phyloP scores from a whole-genome alignment of 2,797 vertebrate genomes.

The Danionella dracula region DNA sequence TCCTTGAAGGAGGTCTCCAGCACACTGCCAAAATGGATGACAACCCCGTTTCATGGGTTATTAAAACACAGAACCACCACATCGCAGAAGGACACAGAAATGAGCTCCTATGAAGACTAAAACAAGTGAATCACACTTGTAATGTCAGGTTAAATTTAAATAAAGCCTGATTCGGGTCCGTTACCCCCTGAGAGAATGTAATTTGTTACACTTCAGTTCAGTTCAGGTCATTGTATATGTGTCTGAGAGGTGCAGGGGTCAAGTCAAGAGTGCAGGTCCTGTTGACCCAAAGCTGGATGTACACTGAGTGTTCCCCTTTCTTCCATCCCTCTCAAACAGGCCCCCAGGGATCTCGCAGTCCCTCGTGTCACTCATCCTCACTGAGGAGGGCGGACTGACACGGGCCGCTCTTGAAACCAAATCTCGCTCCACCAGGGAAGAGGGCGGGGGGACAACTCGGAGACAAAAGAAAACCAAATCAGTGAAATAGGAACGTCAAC shows the following conservation, averaged over 20 bases:
- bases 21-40: slow-evolving; percentile 22
- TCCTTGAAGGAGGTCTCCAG: slow-evolving; percentile 35
- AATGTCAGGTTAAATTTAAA: slow-evolving; percentile 2
- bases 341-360: slow-evolving; percentile 54
- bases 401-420: slow-evolving; percentile 35
- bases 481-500: background rate
- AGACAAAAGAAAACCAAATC: background rate
- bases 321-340: slow-evolving; percentile 47
- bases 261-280: slow-evolving; percentile 51
- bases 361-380: slow-evolving; percentile 58
- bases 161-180: slow-evolving; percentile 14
- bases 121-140: background rate
- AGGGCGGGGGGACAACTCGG: background rate
- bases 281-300: slow-evolving; percentile 46
- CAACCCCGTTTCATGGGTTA: slow-evolving; percentile 30
- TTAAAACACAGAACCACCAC: slow-evolving; percentile 4
- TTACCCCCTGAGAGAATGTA: slow-evolving; percentile 33
- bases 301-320: slow-evolving; percentile 48
- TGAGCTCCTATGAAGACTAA: background rate
- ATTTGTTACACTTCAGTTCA: slow-evolving; percentile 51
- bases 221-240: slow-evolving; percentile 52
- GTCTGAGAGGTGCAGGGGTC: slow-evolving; percentile 46
- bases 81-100: background rate
- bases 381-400: slow-evolving; percentile 20
- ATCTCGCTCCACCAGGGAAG: slow-evolving; percentile 25